Evolutionary conservation across 2,797 vertebrate genomes (phyloP), one percentile per base, ranked within the genome.

Genomic region (Pelochelys cantorii): DNA sequence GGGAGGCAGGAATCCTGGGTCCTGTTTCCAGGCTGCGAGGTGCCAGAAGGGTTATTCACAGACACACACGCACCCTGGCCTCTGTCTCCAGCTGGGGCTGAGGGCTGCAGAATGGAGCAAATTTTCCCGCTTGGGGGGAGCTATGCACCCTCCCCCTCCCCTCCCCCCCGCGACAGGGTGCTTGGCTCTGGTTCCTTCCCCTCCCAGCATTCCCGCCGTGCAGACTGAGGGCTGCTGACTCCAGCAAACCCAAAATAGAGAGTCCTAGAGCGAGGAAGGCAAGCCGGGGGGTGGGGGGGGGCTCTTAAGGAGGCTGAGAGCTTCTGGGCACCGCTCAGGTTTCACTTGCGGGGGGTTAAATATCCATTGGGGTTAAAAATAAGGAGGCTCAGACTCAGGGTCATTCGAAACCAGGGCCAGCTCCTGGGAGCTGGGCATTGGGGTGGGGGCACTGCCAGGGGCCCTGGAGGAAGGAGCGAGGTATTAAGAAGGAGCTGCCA

Each of bases 311-410:
- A 81, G 68, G 31, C n/a, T 8, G 12, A 60, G 52, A 78, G 42
- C 10, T 62, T 23, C 5, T 1, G 71, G 78, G 71, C 79, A 54
- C 95, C 75, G 83, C 96, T 97, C 96, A 0, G 93, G 93, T 97
- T 97, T 97, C 97, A 60, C 65, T 27, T 42, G 79, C 81, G 31
- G 83, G 59, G 59, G 11, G 27, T 2, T 95, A 74, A 79, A 89
- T 94, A 79, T 88, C 93, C 81, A 62, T 83, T 85, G 79, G 92
- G 90, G 93, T 90, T 98, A 98, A 97, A 98, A 97, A 97, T 97
- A 97, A 89, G 95, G 92, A 95, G 78, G 92, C 86, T 88, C 79
- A 87, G 88, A 88, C 89, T 95, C 89, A 75, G 84, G 86, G 97
- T 96, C 97, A 97, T 94, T 93, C 82, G 95, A 97, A 85, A 96